These are phyloP conservation scores for Carassius auratus DNA, from an alignment of 2,113 vertebrate species.

Conservation along the genomic window DNA sequence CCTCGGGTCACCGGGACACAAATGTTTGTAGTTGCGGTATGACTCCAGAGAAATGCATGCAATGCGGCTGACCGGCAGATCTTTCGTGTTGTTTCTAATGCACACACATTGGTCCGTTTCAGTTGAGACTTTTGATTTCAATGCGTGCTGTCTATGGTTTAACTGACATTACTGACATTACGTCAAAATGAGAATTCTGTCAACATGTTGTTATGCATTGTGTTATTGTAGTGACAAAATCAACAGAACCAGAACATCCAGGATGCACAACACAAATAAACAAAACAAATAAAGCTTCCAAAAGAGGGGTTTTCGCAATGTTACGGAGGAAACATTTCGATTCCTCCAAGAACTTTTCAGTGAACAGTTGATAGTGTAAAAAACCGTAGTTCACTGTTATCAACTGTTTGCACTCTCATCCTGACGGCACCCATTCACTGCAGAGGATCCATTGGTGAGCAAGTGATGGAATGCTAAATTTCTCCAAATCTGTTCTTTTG, in stretches of 20 bases:
- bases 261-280: neutral
- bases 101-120: neutral
- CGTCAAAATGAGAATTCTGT: neutral
- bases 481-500: no score
- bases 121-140: neutral
- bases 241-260: neutral
- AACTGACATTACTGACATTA: neutral
- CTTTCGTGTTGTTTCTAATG: neutral
- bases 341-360: no score
- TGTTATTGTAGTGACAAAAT: neutral
- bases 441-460: no score
- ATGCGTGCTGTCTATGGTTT: neutral
- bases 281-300: no score
- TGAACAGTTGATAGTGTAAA: no score
- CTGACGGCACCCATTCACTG: no score
- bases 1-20: neutral
- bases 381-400: no score
- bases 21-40: neutral
- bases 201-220: neutral
- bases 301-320: no score
- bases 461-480: no score
- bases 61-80: neutral
- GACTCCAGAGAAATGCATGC: conserved; percentile 8
- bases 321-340: no score
- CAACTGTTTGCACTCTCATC: no score